Evolutionary conservation across 1,140 invertebrate species (phyloP), one percentile per base, ranked within the genome.

Genomic region (Drosophila nigrodunni): DNA sequence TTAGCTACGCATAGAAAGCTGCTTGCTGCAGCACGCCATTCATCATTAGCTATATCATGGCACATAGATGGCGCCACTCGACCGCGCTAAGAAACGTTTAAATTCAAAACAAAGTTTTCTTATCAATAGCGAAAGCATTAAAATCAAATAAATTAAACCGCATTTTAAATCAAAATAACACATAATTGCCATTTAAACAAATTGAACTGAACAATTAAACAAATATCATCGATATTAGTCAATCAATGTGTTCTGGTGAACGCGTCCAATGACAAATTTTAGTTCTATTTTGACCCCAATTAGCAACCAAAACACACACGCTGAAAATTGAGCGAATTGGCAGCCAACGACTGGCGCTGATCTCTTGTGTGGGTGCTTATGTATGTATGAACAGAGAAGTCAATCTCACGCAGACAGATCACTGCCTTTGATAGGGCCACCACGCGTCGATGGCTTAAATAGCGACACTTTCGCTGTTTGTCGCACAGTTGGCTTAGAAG

Each of bases 331-430:
- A 62, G 70, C 49, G 76, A 79, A 77, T 66, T 74, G 46, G 50
- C 34, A 55, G 41, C 25, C 25, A 9, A 11, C 10, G 25, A 52
- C 2, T 54, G 69, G 10, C 39, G 46, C 52, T 37, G 21, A 9
- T 39, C 18, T 21, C 37, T 39, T 13, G 80, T 88, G 82, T 87
- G 82, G 82, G 82, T 87, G 82, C 70, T 83, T 83, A 77, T 41
- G 59, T 71, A 72, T 57, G 54, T 30, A 50, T 10, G 41, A 25
- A 13, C 25, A 30, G 25, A 30, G 25, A n/a, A 44, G 52, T 77
- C 41, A 74, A 86, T 76, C 65, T 67, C 44, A 54, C 52, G 13
- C 43, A 50, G 50, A 55, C 64, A 70, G 82, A 87, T 87, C 69
- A 47, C 21, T 11, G 58, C 49, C 43, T 34, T 52, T 57, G 82